Evolutionary conservation across 2,888 invertebrate genomes (phyloP), one percentile per base, ranked within the genome.

Genomic region (Acronicta aceris): DNA sequence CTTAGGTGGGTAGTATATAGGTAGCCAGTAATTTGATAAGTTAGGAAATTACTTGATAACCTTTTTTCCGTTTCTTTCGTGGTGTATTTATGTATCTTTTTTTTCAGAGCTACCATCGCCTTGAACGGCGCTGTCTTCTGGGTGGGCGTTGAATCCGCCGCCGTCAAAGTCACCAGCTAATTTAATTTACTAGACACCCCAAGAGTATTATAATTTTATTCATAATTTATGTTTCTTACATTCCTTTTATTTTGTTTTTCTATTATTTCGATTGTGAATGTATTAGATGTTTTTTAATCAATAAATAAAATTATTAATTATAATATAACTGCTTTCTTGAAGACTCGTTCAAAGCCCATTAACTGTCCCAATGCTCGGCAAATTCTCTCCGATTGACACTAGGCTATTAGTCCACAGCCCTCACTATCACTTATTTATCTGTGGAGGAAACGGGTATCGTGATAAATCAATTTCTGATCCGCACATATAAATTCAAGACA

Each of bases 51-150:
- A 3, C 21, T 21, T 21, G 21, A 21, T 21, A 21, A 21, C 9
- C 9, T 30, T 5, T 9, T 30, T 30, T n/a, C 15, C 1, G 9
- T 48, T 12, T 30, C 12, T 49, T 40, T 45, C 9, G 12, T 27
- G 4, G 21, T 9, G 7, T 15, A 43, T n/a, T 27, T 16, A 48
- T n/a, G 38, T 13, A 5, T 6, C 0, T 33, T 52, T 59, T 59
- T 95, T 96, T 79, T 13, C 92, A 96, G 96, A 81, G 96, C 95
- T 15, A 97, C 97, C 40, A 95, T 97, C 57, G 97, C 96, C 38
- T 90, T 95, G 82, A 95, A 96, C 83, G 96, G 96, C n/a, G 96
- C 95, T 7, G 95, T 95, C 13, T 97, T 96, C 91, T 97, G 97
- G 97, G 96, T 96, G 5, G 95, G 95, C 47, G 95, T 96, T 52